A percentile compares a stretch with the other conserved stretches of the same genome.
Conservation (phyloP, 1,140 invertebrate species). For the Aphaenogaster floridana region DNA sequence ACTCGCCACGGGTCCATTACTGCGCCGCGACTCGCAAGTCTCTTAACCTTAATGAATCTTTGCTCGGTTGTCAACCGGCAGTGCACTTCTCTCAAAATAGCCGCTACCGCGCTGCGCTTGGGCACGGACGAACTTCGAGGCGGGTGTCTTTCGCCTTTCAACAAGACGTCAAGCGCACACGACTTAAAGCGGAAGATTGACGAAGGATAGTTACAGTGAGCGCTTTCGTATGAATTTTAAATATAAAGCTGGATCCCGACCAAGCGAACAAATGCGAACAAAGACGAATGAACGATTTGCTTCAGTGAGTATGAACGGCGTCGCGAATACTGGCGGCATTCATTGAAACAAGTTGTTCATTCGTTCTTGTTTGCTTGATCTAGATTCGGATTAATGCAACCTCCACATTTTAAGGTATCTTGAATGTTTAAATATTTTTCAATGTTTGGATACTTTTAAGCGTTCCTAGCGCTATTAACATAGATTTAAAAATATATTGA, state of each 20-base stretch:
- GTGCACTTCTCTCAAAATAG: conserved; percentile 66
- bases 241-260: background rate
- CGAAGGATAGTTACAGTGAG: background rate
- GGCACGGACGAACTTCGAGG: background rate
- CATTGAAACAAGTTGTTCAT: background rate
- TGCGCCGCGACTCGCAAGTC: conserved; percentile 48
- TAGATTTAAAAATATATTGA: background rate
- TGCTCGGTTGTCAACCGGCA: conserved; percentile 69
- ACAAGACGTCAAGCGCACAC: background rate
- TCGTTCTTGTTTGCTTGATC: background rate
- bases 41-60: conserved; percentile 79
- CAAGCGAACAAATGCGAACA: background rate
- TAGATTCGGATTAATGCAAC: background rate
- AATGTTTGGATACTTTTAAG: background rate
- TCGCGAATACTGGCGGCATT: background rate
- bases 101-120: background rate
- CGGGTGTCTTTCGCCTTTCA: conserved; percentile 9
- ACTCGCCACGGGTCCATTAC: conserved; percentile 46
- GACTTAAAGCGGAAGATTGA: background rate
- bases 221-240: conserved; percentile 24
- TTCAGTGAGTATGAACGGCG: background rate
- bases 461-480: background rate
- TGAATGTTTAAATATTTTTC: background rate
- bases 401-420: background rate
- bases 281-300: background rate